Evolutionary conservation across 2,113 vertebrate species (phyloP).

Genomic region (rat (Rattus norvegicus)): GRCr8 NC_086019.1:53158001-53158500

Average conservation of each 20-base stretch:
- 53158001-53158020: background rate
- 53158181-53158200: background rate
- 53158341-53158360: background rate
- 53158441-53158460: slow-evolving; percentile 4
- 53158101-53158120: no score
- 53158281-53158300: background rate
- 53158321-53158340: background rate
- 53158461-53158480: background rate
- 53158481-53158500: background rate
- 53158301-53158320: background rate
- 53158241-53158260: background rate
- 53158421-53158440: background rate
- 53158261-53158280: background rate
- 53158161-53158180: no score
- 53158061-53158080: no score
- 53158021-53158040: no score
- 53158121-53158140: no score
- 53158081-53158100: no score
- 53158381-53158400: rapidly evolving
- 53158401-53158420: background rate
- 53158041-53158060: no score
- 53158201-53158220: background rate
- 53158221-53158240: background rate
- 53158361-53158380: background rate
- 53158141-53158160: no score